Evolutionary conservation across 2,888 invertebrate species (phyloP), one percentile per base, ranked within the genome.

Genomic region (Drosophila quinaria): DNA sequence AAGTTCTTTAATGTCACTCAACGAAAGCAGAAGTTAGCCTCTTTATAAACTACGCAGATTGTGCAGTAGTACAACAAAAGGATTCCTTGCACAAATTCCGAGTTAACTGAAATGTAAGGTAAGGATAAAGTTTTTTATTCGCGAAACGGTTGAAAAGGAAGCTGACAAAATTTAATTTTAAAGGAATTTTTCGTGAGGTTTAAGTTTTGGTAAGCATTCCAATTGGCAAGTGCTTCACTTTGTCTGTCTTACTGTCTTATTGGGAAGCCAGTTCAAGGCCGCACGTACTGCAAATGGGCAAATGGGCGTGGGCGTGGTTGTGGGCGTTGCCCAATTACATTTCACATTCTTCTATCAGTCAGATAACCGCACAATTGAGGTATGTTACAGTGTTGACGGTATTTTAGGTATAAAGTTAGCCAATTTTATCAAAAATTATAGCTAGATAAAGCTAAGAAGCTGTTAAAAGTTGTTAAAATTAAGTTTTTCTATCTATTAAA

Each of bases 301-400:
- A 46, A n/a, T 15, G 41, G 47, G 46, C 58, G 29, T 22, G 41
- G 47, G 46, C 58, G 29, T 49, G 59, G 49, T 5, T 29, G 29
- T 37, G 41, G 58, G 64, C 52, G 10, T 59, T 47, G 52, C 56
- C 55, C 77, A 77, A 77, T 75, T 77, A 77, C 58, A 64, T 52
- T 46, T 41, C 47, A 51, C 51, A 68, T 73, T 35, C 35, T 39
- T 60, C 44, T 64, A 60, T 64, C 59, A 58, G 63, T 33, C 19
- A 58, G 37, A 19, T 51, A 59, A 68, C 67, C 67, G 44, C 67
- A 62, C 52, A 73, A 68, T 73, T 68, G 62, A 74, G 73, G 35
- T 49, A 29, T 11, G 17, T 1, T 19, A 4, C 13, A 22, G 37
- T 31, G 51, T 4, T 51, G 51, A 0, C 17, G 13, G 13, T 1